Percentiles rank a stretch among this genome's conserved stretches.
Conservation (phyloP, 2,113 vertebrate genomes). For the Cebus imitator region DNA sequence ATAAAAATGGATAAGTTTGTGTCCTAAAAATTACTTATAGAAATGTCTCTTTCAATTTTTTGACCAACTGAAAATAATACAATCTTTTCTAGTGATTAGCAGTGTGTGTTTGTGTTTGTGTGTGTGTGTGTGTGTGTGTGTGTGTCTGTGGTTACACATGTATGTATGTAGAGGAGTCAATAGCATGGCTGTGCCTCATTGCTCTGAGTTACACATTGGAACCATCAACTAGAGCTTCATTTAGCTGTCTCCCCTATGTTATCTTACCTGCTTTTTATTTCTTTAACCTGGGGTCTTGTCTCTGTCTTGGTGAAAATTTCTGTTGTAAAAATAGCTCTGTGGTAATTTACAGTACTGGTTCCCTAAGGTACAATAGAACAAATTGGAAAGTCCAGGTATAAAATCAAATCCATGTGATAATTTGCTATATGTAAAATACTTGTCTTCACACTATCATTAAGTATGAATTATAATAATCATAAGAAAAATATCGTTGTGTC, state of each 20-base stretch:
- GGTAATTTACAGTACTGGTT: neutral
- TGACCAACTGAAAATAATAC: neutral
- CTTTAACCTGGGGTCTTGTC: neutral
- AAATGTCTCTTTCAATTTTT: neutral
- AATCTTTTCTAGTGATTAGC: neutral
- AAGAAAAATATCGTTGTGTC: neutral
- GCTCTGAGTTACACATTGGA: neutral
- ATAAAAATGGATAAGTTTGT: no score
- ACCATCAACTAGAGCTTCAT: neutral
- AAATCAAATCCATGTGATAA: neutral
- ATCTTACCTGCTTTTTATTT: neutral
- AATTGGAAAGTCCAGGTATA: neutral
- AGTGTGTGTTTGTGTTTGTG: no score
- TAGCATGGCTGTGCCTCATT: neutral
- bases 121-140: no score
- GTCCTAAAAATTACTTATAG: no score
- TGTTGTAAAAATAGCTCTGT: neutral
- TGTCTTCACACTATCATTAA: neutral
- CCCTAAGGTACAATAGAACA: neutral
- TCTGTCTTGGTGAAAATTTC: neutral
- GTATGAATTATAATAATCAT: neutral
- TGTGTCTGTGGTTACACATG: accelerated
- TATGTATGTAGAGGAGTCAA: neutral
- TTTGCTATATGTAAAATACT: neutral
- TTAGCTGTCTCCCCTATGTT: no score